Evolutionary conservation across 92 coral and sea anemone species (phyloP).

Genomic region (Porites evermanni): DNA sequence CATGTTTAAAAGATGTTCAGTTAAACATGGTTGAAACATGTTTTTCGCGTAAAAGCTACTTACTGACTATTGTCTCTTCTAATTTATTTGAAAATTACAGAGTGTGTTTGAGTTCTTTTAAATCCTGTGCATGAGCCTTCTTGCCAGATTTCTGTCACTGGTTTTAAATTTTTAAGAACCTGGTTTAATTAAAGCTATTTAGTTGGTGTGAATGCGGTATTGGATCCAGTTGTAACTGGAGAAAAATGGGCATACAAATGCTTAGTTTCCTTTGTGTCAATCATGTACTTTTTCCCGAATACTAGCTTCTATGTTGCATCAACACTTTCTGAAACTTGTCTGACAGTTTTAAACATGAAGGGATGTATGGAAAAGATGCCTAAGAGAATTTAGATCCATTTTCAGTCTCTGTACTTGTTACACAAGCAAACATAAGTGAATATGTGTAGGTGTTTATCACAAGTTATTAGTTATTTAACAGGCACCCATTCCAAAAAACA

Average conservation of each 20-base stretch:
- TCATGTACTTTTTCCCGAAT: conserved; percentile 1
- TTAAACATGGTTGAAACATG: too few relatives aligned
- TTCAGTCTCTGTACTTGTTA: conserved; percentile 15
- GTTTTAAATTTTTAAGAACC: conserved; percentile 1
- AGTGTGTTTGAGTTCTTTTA: not conserved
- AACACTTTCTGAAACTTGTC: not conserved
- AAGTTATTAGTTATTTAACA: not conserved
- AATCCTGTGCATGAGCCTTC: not conserved
- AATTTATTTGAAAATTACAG: conserved; percentile 5
- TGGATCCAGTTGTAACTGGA: conserved; percentile 32
- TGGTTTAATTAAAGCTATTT: not conserved
- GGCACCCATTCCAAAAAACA: not conserved
- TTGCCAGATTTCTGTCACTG: not conserved
- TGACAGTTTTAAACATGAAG: not conserved
- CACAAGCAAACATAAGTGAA: conserved; percentile 20
- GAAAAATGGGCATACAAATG: conserved; percentile 13
- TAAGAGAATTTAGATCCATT: not conserved
- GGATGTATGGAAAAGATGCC: conserved; percentile 13
- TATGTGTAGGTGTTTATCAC: conserved; percentile 3
- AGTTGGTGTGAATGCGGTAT: not conserved
- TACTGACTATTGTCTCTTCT: not conserved
- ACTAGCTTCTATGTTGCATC: conserved; percentile 1
- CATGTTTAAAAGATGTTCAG: not conserved
- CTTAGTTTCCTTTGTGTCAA: conserved; percentile 17
- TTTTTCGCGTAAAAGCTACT: not conserved